Evolutionary conservation across 64 coral and sea anemone genomes (phyloP), one percentile per base, ranked within the genome.

Genomic region (Stylophora pistillata): DNA sequence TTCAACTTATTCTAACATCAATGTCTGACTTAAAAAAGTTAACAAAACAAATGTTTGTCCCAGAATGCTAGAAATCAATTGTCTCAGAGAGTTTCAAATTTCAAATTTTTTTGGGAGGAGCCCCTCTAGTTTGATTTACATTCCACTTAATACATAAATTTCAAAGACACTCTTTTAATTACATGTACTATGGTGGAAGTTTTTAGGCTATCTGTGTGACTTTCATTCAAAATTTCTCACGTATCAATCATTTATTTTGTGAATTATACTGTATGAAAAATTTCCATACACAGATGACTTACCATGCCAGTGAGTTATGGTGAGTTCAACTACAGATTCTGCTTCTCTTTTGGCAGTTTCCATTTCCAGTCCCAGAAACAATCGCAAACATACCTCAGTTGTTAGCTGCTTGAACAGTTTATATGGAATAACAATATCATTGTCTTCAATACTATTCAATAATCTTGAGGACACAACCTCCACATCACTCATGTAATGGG

Each of bases 261-360:
- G 13, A 15, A 23, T 55, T 37, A 29, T 9, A 28, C 31, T 25
- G 3, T n/a, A 58, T 26, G n/a, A 57, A 26, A 63, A n/a, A 53
- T 16, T 28, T 29, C 34, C 18, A 20, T 32, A 58, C 27, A 85
- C 61, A 29, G 30, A 34, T 57, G 34, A 71, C 89, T 72, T 58
- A 99, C 97, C 97, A 88, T 95, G 93, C 97, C 97, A 99, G 71
- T 99, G 96, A 61, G 86, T 62, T 74, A 95, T 86, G 56, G 96
- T 99, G n/a, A 99, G 82, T 14, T 95, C 87, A 93, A 78, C 54
- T 20, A 99, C 93, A 72, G 92, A 84, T 27, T 28, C 47, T 56
- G 97, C 90, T 85, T 99, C 90, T 52, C 47, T 71, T 52, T 86
- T 56, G 33, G 93, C 93, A 89, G 10, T 59, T 78, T 99, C 90